Base-by-base conservation (phyloP, 1,140 invertebrate genomes). In the Drosophila pruinosa region DNA sequence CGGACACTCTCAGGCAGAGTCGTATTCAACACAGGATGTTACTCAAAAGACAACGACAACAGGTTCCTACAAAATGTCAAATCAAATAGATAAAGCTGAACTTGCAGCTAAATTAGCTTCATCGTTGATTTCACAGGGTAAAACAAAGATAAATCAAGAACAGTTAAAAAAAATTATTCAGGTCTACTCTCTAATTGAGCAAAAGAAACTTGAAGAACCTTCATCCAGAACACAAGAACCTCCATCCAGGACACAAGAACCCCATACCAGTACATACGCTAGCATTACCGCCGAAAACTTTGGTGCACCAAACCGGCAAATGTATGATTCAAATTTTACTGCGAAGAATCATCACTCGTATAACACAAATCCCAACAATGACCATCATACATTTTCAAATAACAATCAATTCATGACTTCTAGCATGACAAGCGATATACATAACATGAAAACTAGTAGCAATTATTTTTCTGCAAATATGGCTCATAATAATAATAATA, bases 111-210 rank as follows among this genome's bases (percentile, higher is more conserved):
- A 88, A 26, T 50, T 90, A 17, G 89, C 78, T 34, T 71, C 75
- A 0, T 73, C 81, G 3, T 26, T 90, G 3, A 63, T 81, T 0
- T 90, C 89, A 5, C 89, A 90, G 50, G 89, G 89, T 3, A 90
- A 90, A 64, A 89, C 89, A 0, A 73, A 74, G 8, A 73, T 90
- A 15, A 75, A 82, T 14, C 62, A 72, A 10, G 76, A 83, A 8
- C 78, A 90, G 26, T 54, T 90, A 5, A 68, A 90, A 21, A 75
- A 90, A 64, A 79, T 90, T 4, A 64, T 90, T 45, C 75, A 85
- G 48, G 78, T 88, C 2, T 89, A 90, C 28, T 74, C 64, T 0
- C 12, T 78, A 8, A 78, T 90, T 41, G 74, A 90, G 39, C 69
- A 89, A 7, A 90, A 90, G 28, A 86, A 89, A 39, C 71, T 58